Evolutionary conservation across 2,113 vertebrate species (phyloP).

Genomic region (Stegostoma tigrinum): DNA sequence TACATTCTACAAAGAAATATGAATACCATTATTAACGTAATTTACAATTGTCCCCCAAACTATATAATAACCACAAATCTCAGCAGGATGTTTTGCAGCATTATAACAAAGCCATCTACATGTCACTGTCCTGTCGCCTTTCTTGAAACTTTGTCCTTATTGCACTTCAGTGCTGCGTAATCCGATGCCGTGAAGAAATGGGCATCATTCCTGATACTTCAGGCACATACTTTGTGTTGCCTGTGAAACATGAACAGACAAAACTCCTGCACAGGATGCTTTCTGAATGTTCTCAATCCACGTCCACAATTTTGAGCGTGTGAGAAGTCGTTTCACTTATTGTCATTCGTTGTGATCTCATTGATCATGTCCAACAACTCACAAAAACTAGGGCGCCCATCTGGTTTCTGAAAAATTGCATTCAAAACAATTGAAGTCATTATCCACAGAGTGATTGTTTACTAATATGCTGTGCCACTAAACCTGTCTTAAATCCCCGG

Average conservation of each 20-base stretch:
- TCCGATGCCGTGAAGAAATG: not conserved
- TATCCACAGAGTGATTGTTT: not conserved
- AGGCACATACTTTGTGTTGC: not conserved
- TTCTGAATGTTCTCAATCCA: not conserved
- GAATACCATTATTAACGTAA: not conserved
- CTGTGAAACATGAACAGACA: not conserved
- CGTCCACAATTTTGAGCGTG: not conserved
- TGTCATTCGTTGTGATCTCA: conserved; percentile 52
- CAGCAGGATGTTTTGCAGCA: not conserved
- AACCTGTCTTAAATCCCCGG: not conserved
- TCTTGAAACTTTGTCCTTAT: not conserved
- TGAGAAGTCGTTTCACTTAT: conserved; percentile 38
- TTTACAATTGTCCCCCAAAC: not conserved
- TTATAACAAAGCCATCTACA: not conserved
- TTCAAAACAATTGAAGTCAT: conserved; percentile 32
- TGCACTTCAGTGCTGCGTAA: not conserved
- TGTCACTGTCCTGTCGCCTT: not conserved
- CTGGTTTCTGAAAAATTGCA: conserved; percentile 60
- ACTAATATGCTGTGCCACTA: not conserved
- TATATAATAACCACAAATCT: not conserved
- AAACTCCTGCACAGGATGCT: not conserved
- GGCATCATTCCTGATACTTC: not conserved
- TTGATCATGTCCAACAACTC: conserved; percentile 59
- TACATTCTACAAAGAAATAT: not conserved
- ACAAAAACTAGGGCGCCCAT: conserved; percentile 66